phyloP scores from a whole-genome alignment of 2,888 invertebrate species.

The Teleogryllus oceanicus region DNA sequence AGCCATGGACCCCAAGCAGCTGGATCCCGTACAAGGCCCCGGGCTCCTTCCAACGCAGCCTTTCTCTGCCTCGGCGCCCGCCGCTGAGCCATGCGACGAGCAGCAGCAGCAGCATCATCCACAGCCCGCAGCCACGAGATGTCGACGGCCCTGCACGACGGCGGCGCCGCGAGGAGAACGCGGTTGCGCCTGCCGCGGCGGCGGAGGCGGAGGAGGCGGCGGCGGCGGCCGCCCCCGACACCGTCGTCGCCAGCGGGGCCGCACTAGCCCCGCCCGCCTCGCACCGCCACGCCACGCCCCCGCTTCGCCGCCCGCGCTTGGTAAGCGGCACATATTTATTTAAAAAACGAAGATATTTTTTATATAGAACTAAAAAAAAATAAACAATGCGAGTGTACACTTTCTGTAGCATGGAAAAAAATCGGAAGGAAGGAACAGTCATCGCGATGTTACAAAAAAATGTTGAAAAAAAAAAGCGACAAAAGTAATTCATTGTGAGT shows the following conservation, averaged over 20 bases:
- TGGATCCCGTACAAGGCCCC: conserved; percentile 21
- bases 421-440: too few relatives aligned
- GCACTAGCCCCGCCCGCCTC: not conserved
- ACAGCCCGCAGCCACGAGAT: not conserved
- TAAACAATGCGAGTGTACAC: too few relatives aligned
- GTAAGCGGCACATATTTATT: conserved; percentile 9
- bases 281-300: not conserved
- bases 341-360: not conserved
- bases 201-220: not conserved
- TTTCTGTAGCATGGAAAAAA: too few relatives aligned
- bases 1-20: conserved; percentile 19
- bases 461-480: too few relatives aligned
- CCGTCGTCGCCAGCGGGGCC: not conserved
- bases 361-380: too few relatives aligned
- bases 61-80: too few relatives aligned
- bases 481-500: too few relatives aligned
- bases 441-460: too few relatives aligned
- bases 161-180: not conserved
- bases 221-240: too few relatives aligned
- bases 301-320: not conserved
- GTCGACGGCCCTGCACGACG: conserved; percentile 2
- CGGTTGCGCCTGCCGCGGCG: not conserved
- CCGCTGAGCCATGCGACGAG: too few relatives aligned
- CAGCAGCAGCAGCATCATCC: too few relatives aligned
- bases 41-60: too few relatives aligned